phyloP scores from a whole-genome alignment of 2,888 invertebrate genomes.

The Geotrupes spiniger region DNA sequence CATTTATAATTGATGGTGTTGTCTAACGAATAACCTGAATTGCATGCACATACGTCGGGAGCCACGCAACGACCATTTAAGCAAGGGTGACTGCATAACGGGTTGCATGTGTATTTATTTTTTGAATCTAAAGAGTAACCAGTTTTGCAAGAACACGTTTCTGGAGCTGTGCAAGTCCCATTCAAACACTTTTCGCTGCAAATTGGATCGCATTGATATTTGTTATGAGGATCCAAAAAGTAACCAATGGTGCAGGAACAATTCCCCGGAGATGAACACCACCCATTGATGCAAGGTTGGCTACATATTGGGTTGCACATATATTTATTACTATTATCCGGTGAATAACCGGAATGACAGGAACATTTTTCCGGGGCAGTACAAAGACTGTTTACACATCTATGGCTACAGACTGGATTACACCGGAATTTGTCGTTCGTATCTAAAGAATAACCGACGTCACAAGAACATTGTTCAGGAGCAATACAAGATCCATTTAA shows the following conservation, averaged over 20 bases:
- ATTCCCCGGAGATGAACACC: conserved; percentile 23
- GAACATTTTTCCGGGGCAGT: conserved; percentile 40
- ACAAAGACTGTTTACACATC: conserved; percentile 50
- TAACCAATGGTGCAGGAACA: conserved; percentile 25
- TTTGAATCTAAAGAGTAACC: conserved; percentile 12
- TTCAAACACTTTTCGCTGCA: conserved; percentile 37
- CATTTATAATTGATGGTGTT: conserved; percentile 10
- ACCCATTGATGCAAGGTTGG: conserved; percentile 25
- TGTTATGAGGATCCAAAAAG: conserved; percentile 1
- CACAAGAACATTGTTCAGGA: conserved; percentile 26
- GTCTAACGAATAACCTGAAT: conserved; percentile 14
- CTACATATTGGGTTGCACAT: conserved; percentile 25
- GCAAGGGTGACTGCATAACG: conserved; percentile 34
- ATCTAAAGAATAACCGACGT: neutral
- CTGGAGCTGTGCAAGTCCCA: conserved; percentile 37
- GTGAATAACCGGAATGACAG: conserved; percentile 10
- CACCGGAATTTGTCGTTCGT: conserved; percentile 17
- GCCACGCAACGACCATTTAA: conserved; percentile 42
- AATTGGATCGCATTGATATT: conserved; percentile 21
- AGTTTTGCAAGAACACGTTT: conserved; percentile 19
- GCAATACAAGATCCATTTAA: conserved; percentile 28
- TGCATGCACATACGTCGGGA: conserved; percentile 30
- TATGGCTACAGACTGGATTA: conserved; percentile 23
- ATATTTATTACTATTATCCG: neutral
- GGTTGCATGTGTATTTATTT: conserved; percentile 13